Base-by-base conservation (phyloP, 2,888 invertebrate genomes). In the Aporophyla lueneburgensis region DNA sequence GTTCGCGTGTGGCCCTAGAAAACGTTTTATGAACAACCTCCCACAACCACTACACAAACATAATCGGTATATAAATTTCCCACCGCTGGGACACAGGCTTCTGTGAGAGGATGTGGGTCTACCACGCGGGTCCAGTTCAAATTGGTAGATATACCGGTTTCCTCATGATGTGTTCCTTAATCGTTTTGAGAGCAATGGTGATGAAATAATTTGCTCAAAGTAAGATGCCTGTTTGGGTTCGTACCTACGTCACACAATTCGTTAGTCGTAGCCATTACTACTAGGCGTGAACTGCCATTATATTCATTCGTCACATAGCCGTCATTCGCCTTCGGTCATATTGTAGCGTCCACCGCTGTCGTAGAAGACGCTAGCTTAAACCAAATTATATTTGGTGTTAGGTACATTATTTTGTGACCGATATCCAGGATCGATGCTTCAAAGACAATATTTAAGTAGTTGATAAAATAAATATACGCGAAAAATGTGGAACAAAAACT, bases 401-500 rank as follows among this genome's bases (percentile, higher is more conserved):
- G 5, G n/a, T 66, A 19, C 9, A 40, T 40, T 63, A 49, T 54
- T 68, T 56, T 46, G 21, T 9, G 16, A 21, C 49, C 7, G 43
- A 68, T 59, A 58, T 76, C 7, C 53, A 54, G 14, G 27, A 54
- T 76, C 14, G 21, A 78, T 61, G 4, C 43, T 21, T 78, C 56
- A n/a, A 6, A 76, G 43, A 73, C 53, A 27, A 62, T n/a, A 61
- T 49, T 33, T 53, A 33, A 33, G 33, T 33, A 49, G 16, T 53
- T 21, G 5, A 54, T 74, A 24, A 73, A 74, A 62, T 59, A 69
- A 19, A 40, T 40, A 61, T 19, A 77, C 16, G n/a, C 19, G 14
- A 49, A 77, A 72, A 77, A 71, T 24, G 21, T 16, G 33, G 19
- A 21, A 21, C 62, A 71, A 78, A 78, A 78, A 66, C 14, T 73